A percentile compares a stretch with the other conserved stretches of the same genome.
Evolutionary conservation across 2,888 invertebrate species (phyloP).

Genomic region (Myopa testacea): DNA sequence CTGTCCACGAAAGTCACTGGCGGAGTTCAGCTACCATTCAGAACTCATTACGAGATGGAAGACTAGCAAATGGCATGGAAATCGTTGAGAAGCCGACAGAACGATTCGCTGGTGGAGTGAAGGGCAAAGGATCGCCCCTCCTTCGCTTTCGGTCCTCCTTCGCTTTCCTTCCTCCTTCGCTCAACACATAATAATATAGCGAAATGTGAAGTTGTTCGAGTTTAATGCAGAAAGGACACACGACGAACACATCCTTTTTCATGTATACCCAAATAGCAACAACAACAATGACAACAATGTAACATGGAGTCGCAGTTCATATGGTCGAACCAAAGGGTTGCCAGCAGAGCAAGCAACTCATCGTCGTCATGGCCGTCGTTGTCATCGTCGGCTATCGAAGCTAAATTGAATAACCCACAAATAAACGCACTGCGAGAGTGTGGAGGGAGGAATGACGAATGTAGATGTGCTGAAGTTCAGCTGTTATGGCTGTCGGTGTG

Average conservation of each 20-base stretch:
- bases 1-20: not conserved
- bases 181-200: conserved; percentile 15
- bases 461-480: not conserved
- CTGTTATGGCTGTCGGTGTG: too few relatives aligned
- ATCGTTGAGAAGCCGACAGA: not conserved
- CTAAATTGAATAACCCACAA: not conserved
- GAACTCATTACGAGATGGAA: conserved; percentile 20
- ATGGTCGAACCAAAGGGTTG: not conserved
- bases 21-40: not conserved
- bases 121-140: too few relatives aligned
- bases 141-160: not conserved
- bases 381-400: not conserved
- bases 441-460: not conserved
- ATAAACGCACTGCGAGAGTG: not conserved
- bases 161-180: not conserved
- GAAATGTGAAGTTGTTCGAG: conserved; percentile 25
- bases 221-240: conserved; percentile 20
- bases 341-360: not conserved
- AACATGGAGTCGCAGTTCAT: too few relatives aligned
- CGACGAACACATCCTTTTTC: conserved; percentile 35
- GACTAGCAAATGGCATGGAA: not conserved
- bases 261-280: conserved; percentile 19
- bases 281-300: conserved; percentile 21
- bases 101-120: not conserved
- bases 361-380: not conserved